A percentile compares a stretch with the other conserved stretches of the same genome.
Conservation (phyloP, 2,113 vertebrate genomes). For the Procapra przewalskii region DNA sequence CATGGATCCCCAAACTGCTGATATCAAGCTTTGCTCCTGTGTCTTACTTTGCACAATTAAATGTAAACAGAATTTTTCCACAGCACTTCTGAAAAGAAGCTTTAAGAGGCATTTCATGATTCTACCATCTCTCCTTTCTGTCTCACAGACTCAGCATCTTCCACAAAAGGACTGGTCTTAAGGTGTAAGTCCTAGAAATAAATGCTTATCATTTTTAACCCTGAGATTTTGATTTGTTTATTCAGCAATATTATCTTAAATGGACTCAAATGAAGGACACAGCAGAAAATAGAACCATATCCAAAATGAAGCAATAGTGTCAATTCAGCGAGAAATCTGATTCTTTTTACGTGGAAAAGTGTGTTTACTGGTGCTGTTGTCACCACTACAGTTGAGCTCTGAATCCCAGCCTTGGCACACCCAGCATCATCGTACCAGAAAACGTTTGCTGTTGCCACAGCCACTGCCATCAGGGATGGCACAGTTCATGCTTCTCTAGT, state of each 20-base stretch:
- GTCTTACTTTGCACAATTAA: neutral
- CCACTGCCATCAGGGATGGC: neutral
- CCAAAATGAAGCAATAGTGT: neutral
- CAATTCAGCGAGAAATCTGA: neutral
- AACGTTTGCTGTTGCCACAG: neutral
- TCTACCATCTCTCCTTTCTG: neutral
- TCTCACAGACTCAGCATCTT: neutral
- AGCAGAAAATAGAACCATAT: neutral
- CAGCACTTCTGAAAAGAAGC: neutral
- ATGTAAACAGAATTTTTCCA: neutral
- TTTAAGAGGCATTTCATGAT: neutral
- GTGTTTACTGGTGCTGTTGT: neutral
- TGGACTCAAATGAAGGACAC: neutral
- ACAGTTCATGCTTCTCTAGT: neutral
- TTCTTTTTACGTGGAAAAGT: neutral
- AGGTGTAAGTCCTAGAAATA: neutral
- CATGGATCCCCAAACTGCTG: accelerated
- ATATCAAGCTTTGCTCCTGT: neutral
- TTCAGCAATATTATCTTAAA: neutral
- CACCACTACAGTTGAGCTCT: neutral
- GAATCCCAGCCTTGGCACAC: neutral
- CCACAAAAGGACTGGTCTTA: neutral
- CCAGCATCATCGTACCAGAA: neutral
- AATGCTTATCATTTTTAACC: neutral
- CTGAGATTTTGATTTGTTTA: neutral